Base-by-base conservation (phyloP, 1,140 invertebrate genomes). In the Ceratoteleas bidentatus region DNA sequence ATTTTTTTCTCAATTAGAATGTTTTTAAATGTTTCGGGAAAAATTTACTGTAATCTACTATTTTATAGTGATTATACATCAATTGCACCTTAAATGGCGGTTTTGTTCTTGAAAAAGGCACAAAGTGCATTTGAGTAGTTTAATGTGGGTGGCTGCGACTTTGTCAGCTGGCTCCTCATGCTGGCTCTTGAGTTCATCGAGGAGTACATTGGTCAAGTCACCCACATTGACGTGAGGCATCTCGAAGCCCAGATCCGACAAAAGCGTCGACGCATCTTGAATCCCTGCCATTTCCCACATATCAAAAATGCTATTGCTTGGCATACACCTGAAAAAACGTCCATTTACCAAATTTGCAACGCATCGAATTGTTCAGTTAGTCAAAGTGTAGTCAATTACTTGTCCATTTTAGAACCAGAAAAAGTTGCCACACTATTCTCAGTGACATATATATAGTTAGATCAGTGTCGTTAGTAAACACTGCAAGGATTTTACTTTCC, bases 231-330 rank as follows among this genome's bases (percentile, higher is more conserved):
- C 91, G 34, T 94, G 92, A 2, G 93, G 88, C 14, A 92, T 91
- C 5, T 92, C 92, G 84, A 96, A 96, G 15, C 95, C 95, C 8
- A 97, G 87, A 56, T 95, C 94, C 43, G 94, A 89, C 5, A 97
- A 88, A 9, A 97, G 87, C 0, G 91, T 89, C 33, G 92, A 90
- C 10, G 94, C 93, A 38, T 94, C 93, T 13, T 91, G 89, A 52
- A 97, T 93, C 14, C 94, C 94, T 32, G 94, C 93, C 54, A 92
- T 89, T 86, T 96, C 95, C 95, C 96, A 96, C 62, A 95, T 91
- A 78, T 96, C 95, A 14, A 94, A 90, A 33, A 96, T 92, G 16
- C 90, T 84, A 45, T 84, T 90, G 45, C 74, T 84, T 66, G 81
- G 83, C 9, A 92, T 86, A 76, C 85, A 91, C 24, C 92, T 91